These are phyloP conservation scores for Odontocerum albicorne DNA, from an alignment of 2,888 invertebrate genomes.

Conservation along the genomic window DNA sequence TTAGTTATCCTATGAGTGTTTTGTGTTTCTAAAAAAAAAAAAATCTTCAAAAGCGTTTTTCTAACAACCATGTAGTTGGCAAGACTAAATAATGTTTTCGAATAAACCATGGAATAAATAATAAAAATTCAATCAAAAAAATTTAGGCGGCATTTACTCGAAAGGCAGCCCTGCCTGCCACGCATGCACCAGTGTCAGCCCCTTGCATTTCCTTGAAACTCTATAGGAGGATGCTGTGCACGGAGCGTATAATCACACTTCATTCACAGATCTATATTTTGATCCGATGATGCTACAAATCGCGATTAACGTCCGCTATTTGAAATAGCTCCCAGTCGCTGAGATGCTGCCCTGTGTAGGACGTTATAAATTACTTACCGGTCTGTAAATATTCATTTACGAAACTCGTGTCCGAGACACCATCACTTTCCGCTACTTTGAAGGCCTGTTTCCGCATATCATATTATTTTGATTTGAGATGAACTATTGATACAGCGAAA, in stretches of 20 bases:
- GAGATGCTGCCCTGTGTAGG: constrained; percentile 42
- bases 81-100: too few relatives aligned
- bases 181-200: neutral
- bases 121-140: too few relatives aligned
- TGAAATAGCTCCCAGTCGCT: constrained; percentile 22
- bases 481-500: neutral
- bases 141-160: too few relatives aligned
- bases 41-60: too few relatives aligned
- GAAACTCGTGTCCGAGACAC: constrained; percentile 44
- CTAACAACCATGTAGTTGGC: too few relatives aligned
- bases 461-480: constrained; percentile 25
- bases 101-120: too few relatives aligned
- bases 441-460: constrained; percentile 49
- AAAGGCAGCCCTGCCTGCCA: too few relatives aligned
- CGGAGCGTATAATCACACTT: constrained; percentile 10
- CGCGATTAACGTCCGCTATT: constrained; percentile 16
- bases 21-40: too few relatives aligned
- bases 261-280: constrained; percentile 14
- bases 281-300: constrained; percentile 12
- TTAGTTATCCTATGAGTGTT: too few relatives aligned
- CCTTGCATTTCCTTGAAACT: neutral
- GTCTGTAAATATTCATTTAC: constrained; percentile 58
- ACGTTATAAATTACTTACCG: constrained; percentile 60
- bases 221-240: too few relatives aligned
- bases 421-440: constrained; percentile 40